Conservation (phyloP, 2,797 vertebrate species). For the Hydrolagus colliei region DNA sequence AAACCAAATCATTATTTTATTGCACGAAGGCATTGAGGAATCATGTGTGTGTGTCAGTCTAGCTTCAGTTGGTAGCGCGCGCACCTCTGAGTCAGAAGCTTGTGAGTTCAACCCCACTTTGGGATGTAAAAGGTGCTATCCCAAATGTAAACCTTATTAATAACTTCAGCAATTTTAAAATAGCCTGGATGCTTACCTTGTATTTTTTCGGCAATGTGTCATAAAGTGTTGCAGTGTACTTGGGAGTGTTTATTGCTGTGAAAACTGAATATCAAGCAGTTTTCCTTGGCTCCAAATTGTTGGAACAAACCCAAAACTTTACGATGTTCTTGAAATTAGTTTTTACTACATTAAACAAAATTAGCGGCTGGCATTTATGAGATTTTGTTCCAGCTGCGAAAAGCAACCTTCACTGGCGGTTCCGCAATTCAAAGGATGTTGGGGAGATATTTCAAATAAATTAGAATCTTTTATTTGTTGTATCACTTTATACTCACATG, state of each 20-base stretch:
- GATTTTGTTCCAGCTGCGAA: neutral
- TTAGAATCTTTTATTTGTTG: neutral
- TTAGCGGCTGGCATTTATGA: slow-evolving; percentile 9
- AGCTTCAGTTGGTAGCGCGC: too few species aligned
- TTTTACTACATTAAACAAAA: slow-evolving; percentile 24
- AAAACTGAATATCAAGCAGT: neutral
- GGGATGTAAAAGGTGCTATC: too few species aligned
- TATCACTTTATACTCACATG: neutral
- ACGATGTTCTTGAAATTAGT: neutral
- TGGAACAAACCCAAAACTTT: neutral
- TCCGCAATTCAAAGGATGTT: neutral
- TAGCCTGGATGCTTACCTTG: too few species aligned
- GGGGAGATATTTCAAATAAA: slow-evolving; percentile 19
- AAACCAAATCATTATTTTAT: too few species aligned
- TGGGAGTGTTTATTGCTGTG: neutral
- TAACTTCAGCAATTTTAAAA: too few species aligned
- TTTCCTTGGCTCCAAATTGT: neutral
- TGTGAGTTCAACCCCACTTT: too few species aligned
- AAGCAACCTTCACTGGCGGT: neutral
- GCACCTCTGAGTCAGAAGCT: too few species aligned
- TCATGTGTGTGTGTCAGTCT: too few species aligned
- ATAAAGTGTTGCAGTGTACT: too few species aligned
- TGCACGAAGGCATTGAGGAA: too few species aligned
- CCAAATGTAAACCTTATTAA: too few species aligned
- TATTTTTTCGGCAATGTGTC: too few species aligned